A percentile compares a stretch with the other conserved stretches of the same genome.
Conservation (phyloP, 2,888 invertebrate species). For the Unio pictorum region DNA sequence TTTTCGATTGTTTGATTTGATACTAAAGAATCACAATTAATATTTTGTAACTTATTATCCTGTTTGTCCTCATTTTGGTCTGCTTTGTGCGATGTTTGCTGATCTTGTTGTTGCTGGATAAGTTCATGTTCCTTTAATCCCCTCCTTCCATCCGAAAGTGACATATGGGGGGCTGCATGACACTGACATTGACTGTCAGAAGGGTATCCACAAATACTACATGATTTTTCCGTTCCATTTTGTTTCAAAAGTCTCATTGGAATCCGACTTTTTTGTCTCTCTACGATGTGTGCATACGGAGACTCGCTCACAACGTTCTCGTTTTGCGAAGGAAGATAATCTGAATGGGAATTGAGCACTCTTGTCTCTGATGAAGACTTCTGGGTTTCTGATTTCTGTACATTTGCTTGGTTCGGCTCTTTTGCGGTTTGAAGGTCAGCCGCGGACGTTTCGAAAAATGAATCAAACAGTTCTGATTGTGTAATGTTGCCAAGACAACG, state of each 20-base stretch:
- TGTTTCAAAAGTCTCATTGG: slow-evolving; percentile 12
- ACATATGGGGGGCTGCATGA: no score
- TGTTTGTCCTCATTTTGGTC: no score
- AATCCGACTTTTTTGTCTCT: slow-evolving; percentile 20
- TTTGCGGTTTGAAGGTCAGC: slow-evolving; percentile 1
- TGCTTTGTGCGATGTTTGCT: no score
- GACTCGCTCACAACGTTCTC: background rate
- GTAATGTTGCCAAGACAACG: slow-evolving; percentile 32
- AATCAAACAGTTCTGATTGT: slow-evolving; percentile 30
- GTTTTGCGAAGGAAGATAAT: background rate
- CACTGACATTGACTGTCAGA: no score
- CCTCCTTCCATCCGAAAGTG: no score
- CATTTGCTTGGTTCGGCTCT: background rate
- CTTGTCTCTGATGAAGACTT: background rate
- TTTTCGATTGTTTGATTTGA: no score
- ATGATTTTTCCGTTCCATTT: no score
- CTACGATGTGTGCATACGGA: background rate
- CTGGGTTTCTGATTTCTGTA: background rate
- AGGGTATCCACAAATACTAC: no score
- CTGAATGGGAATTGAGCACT: background rate
- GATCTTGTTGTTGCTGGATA: no score
- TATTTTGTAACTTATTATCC: no score
- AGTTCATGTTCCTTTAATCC: no score
- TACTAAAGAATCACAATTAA: no score
- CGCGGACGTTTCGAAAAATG: slow-evolving; percentile 19